phyloP scores from a whole-genome alignment of 2,888 invertebrate genomes.

The Cheilosia vulpina region DNA sequence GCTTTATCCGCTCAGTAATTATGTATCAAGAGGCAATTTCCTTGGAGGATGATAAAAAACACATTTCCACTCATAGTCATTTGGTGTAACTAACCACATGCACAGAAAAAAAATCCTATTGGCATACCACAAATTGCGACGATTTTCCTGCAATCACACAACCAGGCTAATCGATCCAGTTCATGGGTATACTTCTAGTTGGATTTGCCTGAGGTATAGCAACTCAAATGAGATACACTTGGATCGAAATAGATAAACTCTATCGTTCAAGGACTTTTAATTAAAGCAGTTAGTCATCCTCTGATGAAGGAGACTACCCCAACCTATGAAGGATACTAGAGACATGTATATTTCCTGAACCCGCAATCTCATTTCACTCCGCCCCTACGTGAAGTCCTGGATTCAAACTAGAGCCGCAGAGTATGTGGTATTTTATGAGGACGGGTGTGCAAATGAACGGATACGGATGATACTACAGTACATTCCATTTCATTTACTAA shows the following conservation, averaged over 20 bases:
- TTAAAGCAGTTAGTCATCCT: constrained; percentile 67
- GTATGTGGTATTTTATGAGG: constrained; percentile 39
- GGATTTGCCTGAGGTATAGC: constrained; percentile 16
- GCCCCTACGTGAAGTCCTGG: not conserved
- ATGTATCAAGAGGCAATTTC: constrained; percentile 22
- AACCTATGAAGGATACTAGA: constrained; percentile 7
- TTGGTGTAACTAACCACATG: not conserved
- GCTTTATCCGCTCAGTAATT: constrained; percentile 7
- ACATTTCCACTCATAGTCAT: not conserved
- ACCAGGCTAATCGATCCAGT: constrained; percentile 35
- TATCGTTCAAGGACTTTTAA: constrained; percentile 62
- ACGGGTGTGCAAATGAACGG: constrained; percentile 40
- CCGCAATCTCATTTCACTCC: constrained; percentile 2
- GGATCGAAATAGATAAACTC: constrained; percentile 41
- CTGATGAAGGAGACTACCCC: constrained; percentile 14
- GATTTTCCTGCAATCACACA: constrained; percentile 23
- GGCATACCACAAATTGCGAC: not conserved
- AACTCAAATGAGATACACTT: constrained; percentile 7
- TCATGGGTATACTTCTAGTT: constrained; percentile 1
- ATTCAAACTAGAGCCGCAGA: constrained; percentile 38
- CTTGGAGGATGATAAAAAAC: not conserved
- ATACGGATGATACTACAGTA: constrained; percentile 35
- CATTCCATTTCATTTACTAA: constrained; percentile 32
- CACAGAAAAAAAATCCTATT: not conserved
- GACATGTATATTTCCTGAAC: constrained; percentile 21